Evolutionary conservation across 2,888 invertebrate genomes (phyloP).

Genomic region (Rhaphigaster nebulosa): DNA sequence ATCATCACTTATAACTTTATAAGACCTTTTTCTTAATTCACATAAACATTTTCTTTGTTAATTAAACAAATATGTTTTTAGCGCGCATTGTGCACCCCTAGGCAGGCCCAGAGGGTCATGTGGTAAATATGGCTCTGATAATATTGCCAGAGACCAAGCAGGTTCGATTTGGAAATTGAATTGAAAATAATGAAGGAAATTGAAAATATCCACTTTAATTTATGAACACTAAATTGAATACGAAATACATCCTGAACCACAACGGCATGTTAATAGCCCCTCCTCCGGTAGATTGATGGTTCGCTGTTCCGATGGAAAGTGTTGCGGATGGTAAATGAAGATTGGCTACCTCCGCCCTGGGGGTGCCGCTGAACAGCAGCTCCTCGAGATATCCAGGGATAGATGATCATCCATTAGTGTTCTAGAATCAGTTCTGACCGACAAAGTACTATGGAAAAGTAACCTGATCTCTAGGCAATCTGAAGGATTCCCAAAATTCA

Average conservation of each 20-base stretch:
- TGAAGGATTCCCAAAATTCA: too few species aligned
- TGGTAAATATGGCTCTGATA: too few species aligned
- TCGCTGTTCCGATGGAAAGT: background rate
- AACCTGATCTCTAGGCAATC: background rate
- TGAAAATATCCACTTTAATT: background rate
- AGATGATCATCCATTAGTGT: background rate
- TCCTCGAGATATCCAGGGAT: background rate
- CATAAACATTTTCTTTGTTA: too few species aligned
- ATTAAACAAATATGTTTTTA: too few species aligned
- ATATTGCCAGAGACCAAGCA: background rate
- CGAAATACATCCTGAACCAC: background rate
- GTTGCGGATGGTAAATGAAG: conserved; percentile 8
- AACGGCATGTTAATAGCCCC: background rate
- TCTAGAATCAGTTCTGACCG: background rate
- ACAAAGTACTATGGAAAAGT: background rate
- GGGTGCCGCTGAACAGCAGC: background rate
- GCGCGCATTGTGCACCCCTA: too few species aligned
- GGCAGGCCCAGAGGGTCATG: too few species aligned
- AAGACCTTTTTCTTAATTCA: too few species aligned
- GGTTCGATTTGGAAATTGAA: background rate
- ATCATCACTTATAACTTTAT: too few species aligned
- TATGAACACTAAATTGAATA: background rate
- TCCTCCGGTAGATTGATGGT: background rate
- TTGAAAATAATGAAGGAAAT: too few species aligned
- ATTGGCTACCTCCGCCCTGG: background rate